Evolutionary conservation across 1,140 invertebrate species (phyloP).

Genomic region (Laodelphax striatellus): DNA sequence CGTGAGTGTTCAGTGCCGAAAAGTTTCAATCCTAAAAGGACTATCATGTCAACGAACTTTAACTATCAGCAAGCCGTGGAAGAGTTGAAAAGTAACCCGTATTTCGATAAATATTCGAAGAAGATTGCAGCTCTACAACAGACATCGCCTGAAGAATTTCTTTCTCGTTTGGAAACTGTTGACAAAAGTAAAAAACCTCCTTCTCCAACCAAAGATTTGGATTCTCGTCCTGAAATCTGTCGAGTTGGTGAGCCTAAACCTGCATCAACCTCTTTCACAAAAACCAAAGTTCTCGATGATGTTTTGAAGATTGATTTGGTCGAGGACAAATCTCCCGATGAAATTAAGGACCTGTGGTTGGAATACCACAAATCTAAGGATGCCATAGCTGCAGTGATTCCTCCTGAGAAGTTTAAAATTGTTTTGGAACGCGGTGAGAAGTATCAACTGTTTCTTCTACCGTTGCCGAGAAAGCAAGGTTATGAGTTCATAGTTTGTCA

Average conservation of each 20-base stretch:
- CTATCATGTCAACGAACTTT: neutral
- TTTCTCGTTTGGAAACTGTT: slow-evolving; percentile 48
- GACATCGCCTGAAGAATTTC: slow-evolving; percentile 60
- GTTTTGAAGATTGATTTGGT: slow-evolving; percentile 74
- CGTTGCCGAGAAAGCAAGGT: slow-evolving; percentile 67
- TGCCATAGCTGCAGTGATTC: slow-evolving; percentile 56
- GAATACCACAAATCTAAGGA: slow-evolving; percentile 70
- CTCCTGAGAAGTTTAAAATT: slow-evolving; percentile 42
- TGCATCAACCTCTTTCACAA: slow-evolving; percentile 1
- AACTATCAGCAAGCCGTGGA: slow-evolving; percentile 42
- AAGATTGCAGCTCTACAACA: slow-evolving; percentile 64
- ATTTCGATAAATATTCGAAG: slow-evolving; percentile 66
- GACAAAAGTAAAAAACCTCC: slow-evolving; percentile 35
- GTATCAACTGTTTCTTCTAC: slow-evolving; percentile 65
- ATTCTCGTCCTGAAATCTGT: neutral
- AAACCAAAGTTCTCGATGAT: slow-evolving; percentile 41
- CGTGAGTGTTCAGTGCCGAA: too few species aligned
- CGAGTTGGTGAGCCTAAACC: slow-evolving; percentile 19
- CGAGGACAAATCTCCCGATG: slow-evolving; percentile 53
- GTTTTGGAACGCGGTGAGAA: slow-evolving; percentile 43
- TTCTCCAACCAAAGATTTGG: slow-evolving; percentile 25
- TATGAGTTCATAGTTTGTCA: slow-evolving; percentile 83
- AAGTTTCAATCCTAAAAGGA: too few species aligned
- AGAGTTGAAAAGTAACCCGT: slow-evolving; percentile 61
- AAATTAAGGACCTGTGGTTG: slow-evolving; percentile 68